These are phyloP conservation scores for Aphis craccivora DNA, from an alignment of 1,140 invertebrate genomes.

Conservation along the genomic window DNA sequence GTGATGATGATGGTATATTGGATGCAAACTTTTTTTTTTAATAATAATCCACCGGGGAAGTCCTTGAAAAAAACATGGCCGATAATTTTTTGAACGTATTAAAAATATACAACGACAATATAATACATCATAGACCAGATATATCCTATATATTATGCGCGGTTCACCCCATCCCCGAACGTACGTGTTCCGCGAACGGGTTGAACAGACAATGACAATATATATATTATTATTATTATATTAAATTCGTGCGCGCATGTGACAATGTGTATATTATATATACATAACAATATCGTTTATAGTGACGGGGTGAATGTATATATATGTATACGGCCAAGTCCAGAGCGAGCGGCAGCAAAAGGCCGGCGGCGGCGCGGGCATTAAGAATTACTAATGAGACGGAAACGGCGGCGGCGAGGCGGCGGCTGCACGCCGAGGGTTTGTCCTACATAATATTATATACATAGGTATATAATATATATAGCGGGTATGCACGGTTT, in stretches of 20 bases:
- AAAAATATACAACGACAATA: not conserved
- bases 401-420: conserved; percentile 47
- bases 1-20: not conserved
- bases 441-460: not conserved
- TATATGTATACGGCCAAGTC: not conserved
- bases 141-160: not conserved
- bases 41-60: conserved; percentile 32
- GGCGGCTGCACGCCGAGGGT: conserved; percentile 10
- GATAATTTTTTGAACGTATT: conserved; percentile 37
- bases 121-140: not conserved
- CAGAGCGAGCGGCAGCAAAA: not conserved
- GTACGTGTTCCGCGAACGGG: conserved; percentile 20
- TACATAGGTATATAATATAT: not conserved
- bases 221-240: not conserved
- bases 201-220: conserved; percentile 46
- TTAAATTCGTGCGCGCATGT: not conserved
- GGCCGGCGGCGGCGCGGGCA: conserved; percentile 6
- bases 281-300: not conserved
- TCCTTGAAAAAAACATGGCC: conserved; percentile 44
- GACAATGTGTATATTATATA: conserved; percentile 36
- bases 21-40: conserved; percentile 24
- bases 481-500: not conserved
- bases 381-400: conserved; percentile 57
- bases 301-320: not conserved
- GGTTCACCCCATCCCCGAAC: not conserved